A percentile compares a stretch with the other conserved stretches of the same genome.
Conservation (phyloP, 30 jellyfish, hydroid and myxozoan genomes). For the Turritopsis rubra region DNA sequence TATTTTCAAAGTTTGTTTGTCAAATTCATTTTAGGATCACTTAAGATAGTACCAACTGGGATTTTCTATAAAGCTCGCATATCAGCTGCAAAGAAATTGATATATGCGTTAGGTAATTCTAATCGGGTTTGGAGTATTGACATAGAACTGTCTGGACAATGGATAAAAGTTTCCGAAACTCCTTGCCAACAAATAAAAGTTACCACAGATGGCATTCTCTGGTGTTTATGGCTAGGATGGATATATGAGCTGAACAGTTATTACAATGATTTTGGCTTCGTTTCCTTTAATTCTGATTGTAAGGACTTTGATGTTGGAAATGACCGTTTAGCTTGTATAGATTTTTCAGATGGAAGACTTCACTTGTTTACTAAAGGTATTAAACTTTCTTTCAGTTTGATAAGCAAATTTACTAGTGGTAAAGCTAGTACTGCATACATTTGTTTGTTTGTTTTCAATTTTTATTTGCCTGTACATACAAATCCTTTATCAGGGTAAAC, state of each 20-base stretch:
- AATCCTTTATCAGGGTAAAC: too few species aligned
- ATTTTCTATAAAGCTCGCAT: not conserved
- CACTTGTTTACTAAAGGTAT: not conserved
- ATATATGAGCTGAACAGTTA: not conserved
- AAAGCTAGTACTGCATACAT: too few species aligned
- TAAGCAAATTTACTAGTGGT: too few species aligned
- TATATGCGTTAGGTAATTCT: not conserved
- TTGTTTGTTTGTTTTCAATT: too few species aligned
- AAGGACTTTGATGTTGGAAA: not conserved
- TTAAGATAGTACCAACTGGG: not conserved
- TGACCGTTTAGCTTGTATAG: not conserved
- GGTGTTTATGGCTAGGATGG: not conserved
- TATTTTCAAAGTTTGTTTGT: too few species aligned
- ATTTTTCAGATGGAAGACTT: not conserved
- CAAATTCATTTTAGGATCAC: not conserved
- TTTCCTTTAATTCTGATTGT: not conserved
- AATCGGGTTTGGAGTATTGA: not conserved
- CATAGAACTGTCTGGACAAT: not conserved
- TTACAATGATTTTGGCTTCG: not conserved
- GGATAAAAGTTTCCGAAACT: not conserved
- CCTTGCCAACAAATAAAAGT: not conserved
- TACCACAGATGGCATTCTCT: not conserved
- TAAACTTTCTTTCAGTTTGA: too few species aligned
- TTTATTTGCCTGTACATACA: too few species aligned
- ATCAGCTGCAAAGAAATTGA: not conserved